Base-by-base conservation (phyloP, 2,888 invertebrate species). In the Cerastis rubricosa region DNA sequence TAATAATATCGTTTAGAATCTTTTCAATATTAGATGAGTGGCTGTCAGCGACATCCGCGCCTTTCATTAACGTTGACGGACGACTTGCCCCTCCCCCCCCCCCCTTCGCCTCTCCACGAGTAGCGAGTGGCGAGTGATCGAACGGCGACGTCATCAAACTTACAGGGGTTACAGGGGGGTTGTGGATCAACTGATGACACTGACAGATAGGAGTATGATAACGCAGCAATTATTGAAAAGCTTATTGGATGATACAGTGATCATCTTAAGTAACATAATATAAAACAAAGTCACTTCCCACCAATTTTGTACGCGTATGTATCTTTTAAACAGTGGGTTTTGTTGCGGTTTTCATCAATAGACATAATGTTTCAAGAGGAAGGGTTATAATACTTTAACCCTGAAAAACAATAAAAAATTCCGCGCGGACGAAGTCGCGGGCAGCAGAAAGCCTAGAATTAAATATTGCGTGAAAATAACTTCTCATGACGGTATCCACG, bases 11-110 rank as follows among this genome's bases (percentile, higher is more conserved):
- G 59, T 71, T 80, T 47, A 63, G 63, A 85, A 81, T 80, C 45
- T 81, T 85, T 85, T 80, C 81, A 85, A 73, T 80, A 84, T 71
- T 49, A 84, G 66, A 66, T 43, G 64, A 79, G 80, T 49, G 22
- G 61, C 80, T 84, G 80, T 80, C 84, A 61, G 59, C 25, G 59
- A 54, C 84, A 80, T 65, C 65, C 80, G 84, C 47, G 79, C 59
- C 14, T 61, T 79, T 84, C 65, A 80, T 80, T 71, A 80, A 11
- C 8, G n/a, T 47, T 79, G 71, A 80, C 69, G 40, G 51, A 78
- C 49, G 79, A 49, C 45, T 43, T 12, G 22, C 19, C 25, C 5
- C 12, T 1, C 14, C 5, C 25, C 57, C 2, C 14, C 25, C 25
- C 0, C 8, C 29, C 2, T 17, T 4, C 49, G 19, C 35, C 54